A percentile compares a stretch with the other conserved stretches of the same genome.
phyloP scores from a whole-genome alignment of 2,113 vertebrate genomes.

The Paradoxurus hermaphroditus region DNA sequence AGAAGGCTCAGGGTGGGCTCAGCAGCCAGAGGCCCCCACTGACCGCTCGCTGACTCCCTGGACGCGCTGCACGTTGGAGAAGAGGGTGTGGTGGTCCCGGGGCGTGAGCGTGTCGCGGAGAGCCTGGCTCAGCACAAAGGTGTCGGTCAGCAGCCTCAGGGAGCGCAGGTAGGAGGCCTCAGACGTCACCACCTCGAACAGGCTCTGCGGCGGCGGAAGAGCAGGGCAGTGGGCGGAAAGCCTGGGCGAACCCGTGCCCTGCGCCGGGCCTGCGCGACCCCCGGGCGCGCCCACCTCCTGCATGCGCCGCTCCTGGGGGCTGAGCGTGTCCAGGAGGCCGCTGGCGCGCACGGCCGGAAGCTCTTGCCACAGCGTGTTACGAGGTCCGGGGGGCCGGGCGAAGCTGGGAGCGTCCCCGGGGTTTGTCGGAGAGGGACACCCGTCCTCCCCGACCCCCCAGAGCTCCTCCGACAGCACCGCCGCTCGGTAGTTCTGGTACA shows the following conservation, averaged over 20 bases:
- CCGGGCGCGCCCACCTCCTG: conserved; percentile 89
- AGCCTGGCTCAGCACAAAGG: conserved; percentile 88
- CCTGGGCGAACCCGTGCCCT: too few species aligned
- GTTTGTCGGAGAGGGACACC: conserved; percentile 62
- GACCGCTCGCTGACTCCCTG: conserved; percentile 92
- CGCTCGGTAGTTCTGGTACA: conserved; percentile 92
- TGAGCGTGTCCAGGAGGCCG: conserved; percentile 86
- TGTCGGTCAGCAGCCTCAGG: conserved; percentile 87
- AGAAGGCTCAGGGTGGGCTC: not conserved
- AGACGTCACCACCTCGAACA: conserved; percentile 93
- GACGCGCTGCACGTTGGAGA: conserved; percentile 90
- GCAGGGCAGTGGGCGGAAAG: not conserved
- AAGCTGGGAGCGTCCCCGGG: conserved; percentile 46
- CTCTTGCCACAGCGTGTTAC: conserved; percentile 91
- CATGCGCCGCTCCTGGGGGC: conserved; percentile 87
- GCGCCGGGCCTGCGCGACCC: too few species aligned
- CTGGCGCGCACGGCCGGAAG: conserved; percentile 85
- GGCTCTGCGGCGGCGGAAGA: conserved; percentile 83
- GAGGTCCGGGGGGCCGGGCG: conserved; percentile 66
- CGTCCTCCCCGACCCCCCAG: conserved; percentile 84
- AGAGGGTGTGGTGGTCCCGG: conserved; percentile 89
- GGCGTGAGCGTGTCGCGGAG: conserved; percentile 86
- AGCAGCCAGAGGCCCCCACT: conserved; percentile 61
- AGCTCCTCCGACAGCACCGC: conserved; percentile 91
- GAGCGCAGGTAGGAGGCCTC: conserved; percentile 93